Evolutionary conservation across 2,888 invertebrate genomes (phyloP).

Genomic region (Eristalis pertinax): DNA sequence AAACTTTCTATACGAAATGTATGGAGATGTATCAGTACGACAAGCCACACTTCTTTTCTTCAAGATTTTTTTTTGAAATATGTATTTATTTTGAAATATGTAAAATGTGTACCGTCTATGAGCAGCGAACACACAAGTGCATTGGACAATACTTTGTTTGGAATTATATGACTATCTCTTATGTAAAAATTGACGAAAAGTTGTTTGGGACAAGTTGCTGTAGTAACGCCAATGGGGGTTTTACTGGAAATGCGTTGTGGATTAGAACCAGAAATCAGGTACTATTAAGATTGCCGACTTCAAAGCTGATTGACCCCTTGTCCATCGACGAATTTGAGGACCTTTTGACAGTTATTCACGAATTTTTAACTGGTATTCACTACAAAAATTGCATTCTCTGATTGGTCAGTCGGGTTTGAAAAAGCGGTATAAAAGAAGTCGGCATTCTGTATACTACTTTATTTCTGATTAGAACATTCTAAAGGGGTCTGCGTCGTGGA

Average conservation of each 20-base stretch:
- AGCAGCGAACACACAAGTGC: not conserved
- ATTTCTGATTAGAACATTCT: no score
- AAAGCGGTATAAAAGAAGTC: no score
- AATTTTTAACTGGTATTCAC: no score
- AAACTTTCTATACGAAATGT: constrained; percentile 1
- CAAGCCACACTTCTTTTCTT: not conserved
- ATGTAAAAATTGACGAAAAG: not conserved
- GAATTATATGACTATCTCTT: not conserved
- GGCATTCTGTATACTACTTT: no score
- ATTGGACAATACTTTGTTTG: not conserved
- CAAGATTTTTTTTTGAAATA: not conserved
- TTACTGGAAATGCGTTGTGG: not conserved
- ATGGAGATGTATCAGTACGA: not conserved
- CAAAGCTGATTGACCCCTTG: no score
- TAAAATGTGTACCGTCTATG: not conserved
- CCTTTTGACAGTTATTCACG: no score
- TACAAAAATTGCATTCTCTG: no score
- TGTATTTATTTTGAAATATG: not conserved
- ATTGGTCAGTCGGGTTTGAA: no score
- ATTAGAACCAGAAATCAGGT: no score
- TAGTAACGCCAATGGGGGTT: not conserved
- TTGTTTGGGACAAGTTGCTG: constrained; percentile 45
- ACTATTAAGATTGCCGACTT: no score
- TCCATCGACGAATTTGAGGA: no score
- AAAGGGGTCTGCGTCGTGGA: no score